phyloP scores from a whole-genome alignment of 2,113 vertebrate species.

The Sakesphorus luctuosus region DNA sequence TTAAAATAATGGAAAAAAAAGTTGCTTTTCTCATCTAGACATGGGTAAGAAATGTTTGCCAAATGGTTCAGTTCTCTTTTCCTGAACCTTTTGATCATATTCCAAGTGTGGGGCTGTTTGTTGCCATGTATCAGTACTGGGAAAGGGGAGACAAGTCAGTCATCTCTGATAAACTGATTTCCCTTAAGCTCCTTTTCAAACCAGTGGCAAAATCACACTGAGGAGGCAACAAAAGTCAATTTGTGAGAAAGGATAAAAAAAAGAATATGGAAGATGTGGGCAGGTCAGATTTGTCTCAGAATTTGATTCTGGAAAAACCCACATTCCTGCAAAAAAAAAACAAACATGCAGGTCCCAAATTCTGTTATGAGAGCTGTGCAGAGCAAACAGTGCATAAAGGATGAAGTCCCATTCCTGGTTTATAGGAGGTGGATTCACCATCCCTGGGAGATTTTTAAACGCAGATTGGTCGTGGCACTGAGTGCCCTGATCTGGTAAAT shows the following conservation, averaged over 20 bases:
- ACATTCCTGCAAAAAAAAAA: neutral
- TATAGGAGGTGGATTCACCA: too few species aligned
- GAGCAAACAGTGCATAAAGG: neutral
- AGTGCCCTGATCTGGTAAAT: too few species aligned
- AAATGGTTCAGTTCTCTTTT: rapidly evolving
- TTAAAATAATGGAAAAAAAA: rapidly evolving
- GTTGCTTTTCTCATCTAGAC: neutral
- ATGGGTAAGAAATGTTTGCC: neutral
- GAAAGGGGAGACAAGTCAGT: neutral
- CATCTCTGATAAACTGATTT: neutral
- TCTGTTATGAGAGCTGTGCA: neutral
- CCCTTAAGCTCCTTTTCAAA: neutral
- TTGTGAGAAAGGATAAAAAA: neutral
- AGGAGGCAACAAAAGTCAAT: neutral
- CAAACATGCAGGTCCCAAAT: neutral
- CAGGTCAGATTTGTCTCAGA: neutral
- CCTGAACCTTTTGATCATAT: neutral
- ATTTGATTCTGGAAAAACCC: neutral
- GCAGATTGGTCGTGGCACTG: too few species aligned
- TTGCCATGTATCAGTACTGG: neutral
- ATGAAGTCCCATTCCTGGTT: rapidly evolving
- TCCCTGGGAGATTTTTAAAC: too few species aligned
- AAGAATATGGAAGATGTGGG: rapidly evolving
- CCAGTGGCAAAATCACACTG: neutral
- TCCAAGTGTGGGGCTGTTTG: neutral